These are phyloP conservation scores for Forbesichthys papilliferus DNA, from an alignment of 2,113 vertebrate species.

Conservation along the genomic window DNA sequence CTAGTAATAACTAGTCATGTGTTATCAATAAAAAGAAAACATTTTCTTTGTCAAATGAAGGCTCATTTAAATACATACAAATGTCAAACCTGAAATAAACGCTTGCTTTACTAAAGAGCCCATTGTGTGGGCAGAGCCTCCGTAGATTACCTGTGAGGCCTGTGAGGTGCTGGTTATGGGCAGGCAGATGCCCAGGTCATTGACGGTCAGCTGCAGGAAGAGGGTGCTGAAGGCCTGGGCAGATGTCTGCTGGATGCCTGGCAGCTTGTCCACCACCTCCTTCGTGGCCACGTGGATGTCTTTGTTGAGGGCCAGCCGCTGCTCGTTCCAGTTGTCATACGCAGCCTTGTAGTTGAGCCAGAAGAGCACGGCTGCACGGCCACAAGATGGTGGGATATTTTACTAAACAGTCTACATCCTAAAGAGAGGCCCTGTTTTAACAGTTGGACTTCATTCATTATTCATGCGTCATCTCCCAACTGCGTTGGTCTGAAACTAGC, in stretches of 20 bases:
- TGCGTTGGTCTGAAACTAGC: too few species aligned
- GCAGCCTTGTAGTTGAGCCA: conserved; percentile 99
- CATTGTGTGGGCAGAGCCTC: not conserved
- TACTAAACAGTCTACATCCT: too few species aligned
- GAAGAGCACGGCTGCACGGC: conserved; percentile 90
- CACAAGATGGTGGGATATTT: not conserved
- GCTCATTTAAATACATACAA: too few species aligned
- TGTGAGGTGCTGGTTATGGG: conserved; percentile 91
- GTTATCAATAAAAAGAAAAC: not conserved
- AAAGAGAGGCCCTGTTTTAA: too few species aligned
- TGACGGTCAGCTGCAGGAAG: conserved; percentile 96
- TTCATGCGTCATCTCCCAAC: too few species aligned
- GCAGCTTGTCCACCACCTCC: conserved; percentile 97
- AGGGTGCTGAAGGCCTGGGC: conserved; percentile 97
- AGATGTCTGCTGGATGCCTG: conserved; percentile 95
- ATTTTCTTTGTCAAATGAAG: too few species aligned
- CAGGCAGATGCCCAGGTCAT: conserved; percentile 95
- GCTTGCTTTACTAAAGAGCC: too few species aligned
- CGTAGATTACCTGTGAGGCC: conserved; percentile 86
- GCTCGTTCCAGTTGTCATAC: conserved; percentile 98
- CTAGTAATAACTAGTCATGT: not conserved
- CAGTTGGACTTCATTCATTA: too few species aligned
- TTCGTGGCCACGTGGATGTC: conserved; percentile 98
- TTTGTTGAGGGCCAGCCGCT: conserved; percentile 93
- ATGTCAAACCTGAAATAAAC: too few species aligned